phyloP scores from a whole-genome alignment of 2,888 invertebrate species.

The Synergus gifuensis region DNA sequence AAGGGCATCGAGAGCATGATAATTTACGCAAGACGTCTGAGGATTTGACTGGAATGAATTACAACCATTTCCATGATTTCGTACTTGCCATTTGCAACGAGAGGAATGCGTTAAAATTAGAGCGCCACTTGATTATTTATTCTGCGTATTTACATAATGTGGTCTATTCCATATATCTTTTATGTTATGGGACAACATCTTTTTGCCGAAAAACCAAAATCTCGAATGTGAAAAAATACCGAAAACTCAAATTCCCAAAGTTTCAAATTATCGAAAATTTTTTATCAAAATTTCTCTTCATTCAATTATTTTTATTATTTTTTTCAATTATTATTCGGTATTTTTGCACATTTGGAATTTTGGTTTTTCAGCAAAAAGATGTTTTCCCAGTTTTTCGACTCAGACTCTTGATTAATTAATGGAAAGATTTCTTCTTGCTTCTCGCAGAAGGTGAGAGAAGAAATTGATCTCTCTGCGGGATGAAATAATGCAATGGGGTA shows the following conservation, averaged over 20 bases:
- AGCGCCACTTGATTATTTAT: slow-evolving; percentile 44
- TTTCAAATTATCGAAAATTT: too few species aligned
- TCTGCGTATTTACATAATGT: not conserved
- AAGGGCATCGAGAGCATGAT: slow-evolving; percentile 29
- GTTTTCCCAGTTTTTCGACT: too few species aligned
- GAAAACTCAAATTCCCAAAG: too few species aligned
- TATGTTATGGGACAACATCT: not conserved
- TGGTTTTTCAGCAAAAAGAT: too few species aligned
- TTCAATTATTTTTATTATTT: too few species aligned
- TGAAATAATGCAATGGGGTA: slow-evolving; percentile 62
- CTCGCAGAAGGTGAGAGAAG: not conserved
- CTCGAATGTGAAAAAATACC: too few species aligned
- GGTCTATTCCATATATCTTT: not conserved
- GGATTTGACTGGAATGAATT: slow-evolving; percentile 62
- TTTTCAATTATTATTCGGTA: too few species aligned
- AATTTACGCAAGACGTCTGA: slow-evolving; percentile 57
- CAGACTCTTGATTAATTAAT: too few species aligned
- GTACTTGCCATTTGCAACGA: slow-evolving; percentile 42
- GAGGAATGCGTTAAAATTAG: slow-evolving; percentile 49
- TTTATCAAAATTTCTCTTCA: too few species aligned
- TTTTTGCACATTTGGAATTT: too few species aligned
- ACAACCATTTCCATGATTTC: slow-evolving; percentile 63
- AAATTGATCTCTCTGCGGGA: slow-evolving; percentile 48
- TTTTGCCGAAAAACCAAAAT: too few species aligned
- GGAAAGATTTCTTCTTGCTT: too few species aligned